A percentile compares a stretch with the other conserved stretches of the same genome.
Conservation (phyloP, 2,113 vertebrate species). For the pig (Sus scrofa) region DNA sequence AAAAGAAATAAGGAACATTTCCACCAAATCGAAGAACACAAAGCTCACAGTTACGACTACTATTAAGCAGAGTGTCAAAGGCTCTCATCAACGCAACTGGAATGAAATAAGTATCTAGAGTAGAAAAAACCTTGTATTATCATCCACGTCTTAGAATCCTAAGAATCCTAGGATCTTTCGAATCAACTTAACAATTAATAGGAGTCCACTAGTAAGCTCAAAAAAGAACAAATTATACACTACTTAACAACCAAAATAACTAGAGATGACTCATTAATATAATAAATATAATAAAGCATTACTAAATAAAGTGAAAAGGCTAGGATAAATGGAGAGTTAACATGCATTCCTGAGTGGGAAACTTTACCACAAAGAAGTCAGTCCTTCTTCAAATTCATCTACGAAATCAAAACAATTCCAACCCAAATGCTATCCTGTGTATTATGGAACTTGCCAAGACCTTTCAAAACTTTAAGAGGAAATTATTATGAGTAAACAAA, state of each 20-base stretch:
- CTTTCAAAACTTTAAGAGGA: not conserved
- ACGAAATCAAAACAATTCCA: not conserved
- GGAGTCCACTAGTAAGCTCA: not conserved
- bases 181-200: not conserved
- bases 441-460: not conserved
- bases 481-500: not conserved
- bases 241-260: not conserved
- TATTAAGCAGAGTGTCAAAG: not conserved
- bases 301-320: not conserved
- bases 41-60: not conserved
- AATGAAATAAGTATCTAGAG: not conserved
- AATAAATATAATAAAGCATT: not conserved
- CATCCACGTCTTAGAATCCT: no score
- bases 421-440: not conserved
- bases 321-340: not conserved
- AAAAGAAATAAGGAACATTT: not conserved
- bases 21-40: not conserved
- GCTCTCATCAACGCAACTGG: not conserved
- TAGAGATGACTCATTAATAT: no score
- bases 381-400: not conserved
- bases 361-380: not conserved
- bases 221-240: not conserved
- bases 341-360: not conserved
- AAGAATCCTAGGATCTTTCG: no score
- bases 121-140: not conserved